Evolutionary conservation across 2,113 vertebrate genomes (phyloP).

Genomic region (Salvelinus alpinus): DNA sequence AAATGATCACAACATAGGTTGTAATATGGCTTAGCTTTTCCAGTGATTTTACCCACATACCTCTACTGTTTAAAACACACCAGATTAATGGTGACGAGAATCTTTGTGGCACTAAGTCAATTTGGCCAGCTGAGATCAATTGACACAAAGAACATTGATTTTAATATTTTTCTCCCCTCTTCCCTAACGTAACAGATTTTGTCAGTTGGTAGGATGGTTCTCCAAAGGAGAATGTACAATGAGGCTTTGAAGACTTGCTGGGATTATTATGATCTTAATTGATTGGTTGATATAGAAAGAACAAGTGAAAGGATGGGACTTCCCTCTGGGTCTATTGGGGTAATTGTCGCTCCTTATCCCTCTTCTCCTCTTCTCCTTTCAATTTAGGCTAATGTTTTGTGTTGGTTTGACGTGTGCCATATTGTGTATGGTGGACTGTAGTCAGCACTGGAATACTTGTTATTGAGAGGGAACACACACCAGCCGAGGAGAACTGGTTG

Average conservation of each 20-base stretch:
- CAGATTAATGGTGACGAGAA: conserved; percentile 53
- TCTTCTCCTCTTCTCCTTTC: not conserved
- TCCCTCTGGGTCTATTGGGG: conserved; percentile 38
- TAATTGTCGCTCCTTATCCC: not conserved
- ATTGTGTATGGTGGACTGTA: not conserved
- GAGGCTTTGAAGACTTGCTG: conserved; percentile 44
- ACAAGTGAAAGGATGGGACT: conserved; percentile 29
- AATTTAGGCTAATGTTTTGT: not conserved
- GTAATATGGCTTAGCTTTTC: no score
- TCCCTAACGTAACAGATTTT: conserved; percentile 27
- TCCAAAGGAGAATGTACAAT: conserved; percentile 32
- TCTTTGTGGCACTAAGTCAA: conserved; percentile 34
- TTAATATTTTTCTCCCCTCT: conserved; percentile 14
- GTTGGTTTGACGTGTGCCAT: not conserved
- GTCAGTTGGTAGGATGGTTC: conserved; percentile 38
- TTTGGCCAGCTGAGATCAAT: conserved; percentile 37
- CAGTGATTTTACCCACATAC: no score
- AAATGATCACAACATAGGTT: no score
- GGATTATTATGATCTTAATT: conserved; percentile 67
- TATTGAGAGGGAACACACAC: conserved; percentile 9
- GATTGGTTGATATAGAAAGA: conserved; percentile 63
- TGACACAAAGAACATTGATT: conserved; percentile 16
- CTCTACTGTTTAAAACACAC: conserved; percentile 17
- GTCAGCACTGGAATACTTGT: not conserved
- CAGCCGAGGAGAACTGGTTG: conserved; percentile 39